A percentile compares a stretch with the other conserved stretches of the same genome.
Conservation (phyloP, 2,888 invertebrate genomes). For the Poecilus cupreus region DNA sequence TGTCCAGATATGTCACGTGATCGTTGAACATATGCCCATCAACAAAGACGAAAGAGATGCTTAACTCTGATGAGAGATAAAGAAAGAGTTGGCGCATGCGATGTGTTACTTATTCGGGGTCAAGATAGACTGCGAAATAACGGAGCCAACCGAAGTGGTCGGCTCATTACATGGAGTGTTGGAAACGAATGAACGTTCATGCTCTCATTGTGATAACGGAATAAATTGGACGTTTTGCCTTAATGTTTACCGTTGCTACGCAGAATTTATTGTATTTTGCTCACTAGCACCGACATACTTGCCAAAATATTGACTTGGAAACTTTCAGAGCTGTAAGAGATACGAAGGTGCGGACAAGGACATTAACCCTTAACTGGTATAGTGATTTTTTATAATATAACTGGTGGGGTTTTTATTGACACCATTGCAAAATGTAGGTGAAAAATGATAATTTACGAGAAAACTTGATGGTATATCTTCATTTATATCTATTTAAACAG, state of each 20-base stretch:
- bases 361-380: too few relatives aligned
- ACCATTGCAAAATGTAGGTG: too few relatives aligned
- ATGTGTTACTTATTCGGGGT: background rate
- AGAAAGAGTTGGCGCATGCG: background rate
- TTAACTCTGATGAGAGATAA: background rate
- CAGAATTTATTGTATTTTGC: constrained; percentile 23
- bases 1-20: constrained; percentile 19
- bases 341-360: too few relatives aligned
- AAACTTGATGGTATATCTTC: too few relatives aligned
- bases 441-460: too few relatives aligned
- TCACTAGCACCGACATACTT: background rate
- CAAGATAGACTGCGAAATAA: constrained; percentile 25
- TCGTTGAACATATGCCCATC: background rate
- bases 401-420: too few relatives aligned
- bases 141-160: constrained; percentile 13
- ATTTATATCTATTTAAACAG: too few relatives aligned
- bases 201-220: constrained; percentile 52
- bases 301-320: too few relatives aligned
- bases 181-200: constrained; percentile 36
- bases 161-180: constrained; percentile 26
- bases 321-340: too few relatives aligned
- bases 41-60: background rate
- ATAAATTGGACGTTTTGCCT: constrained; percentile 41
- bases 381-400: too few relatives aligned
- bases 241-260: constrained; percentile 32